These are phyloP conservation scores for Calidris pygmaea DNA, from an alignment of 2,113 vertebrate genomes.

Conservation along the genomic window DNA sequence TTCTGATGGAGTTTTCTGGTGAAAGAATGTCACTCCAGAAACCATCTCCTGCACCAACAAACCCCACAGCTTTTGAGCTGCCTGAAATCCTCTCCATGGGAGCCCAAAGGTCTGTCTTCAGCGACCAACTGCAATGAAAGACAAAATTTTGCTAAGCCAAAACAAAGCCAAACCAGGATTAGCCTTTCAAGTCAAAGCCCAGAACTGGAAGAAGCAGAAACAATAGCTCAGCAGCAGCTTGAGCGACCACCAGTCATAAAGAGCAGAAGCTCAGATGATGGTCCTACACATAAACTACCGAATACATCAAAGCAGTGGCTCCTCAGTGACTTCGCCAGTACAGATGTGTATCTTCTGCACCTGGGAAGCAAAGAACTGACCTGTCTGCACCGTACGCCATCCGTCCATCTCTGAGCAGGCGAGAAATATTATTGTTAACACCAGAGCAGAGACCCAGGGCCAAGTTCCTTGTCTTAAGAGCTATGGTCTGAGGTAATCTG, in stretches of 20 bases:
- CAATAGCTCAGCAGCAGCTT: background rate
- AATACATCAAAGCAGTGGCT: background rate
- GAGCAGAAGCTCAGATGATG: background rate
- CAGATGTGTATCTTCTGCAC: no score
- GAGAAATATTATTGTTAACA: background rate
- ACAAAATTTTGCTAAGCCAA: background rate
- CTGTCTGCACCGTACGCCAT: fast-evolving
- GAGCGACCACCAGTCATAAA: background rate
- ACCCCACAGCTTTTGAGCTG: background rate
- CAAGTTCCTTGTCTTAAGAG: background rate
- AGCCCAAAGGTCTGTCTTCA: background rate
- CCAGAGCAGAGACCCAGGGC: background rate
- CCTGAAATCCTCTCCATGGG: background rate
- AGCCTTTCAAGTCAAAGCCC: background rate
- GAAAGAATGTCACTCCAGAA: background rate
- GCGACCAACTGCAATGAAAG: background rate
- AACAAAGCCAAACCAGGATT: background rate
- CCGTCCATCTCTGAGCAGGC: background rate
- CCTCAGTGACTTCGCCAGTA: background rate
- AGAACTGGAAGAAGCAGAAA: background rate
- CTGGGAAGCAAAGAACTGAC: background rate
- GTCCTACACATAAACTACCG: background rate
- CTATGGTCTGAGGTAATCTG: background rate
- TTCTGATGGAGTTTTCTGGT: background rate
- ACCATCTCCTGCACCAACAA: background rate